Conservation (phyloP, 2,888 invertebrate genomes). For the Rosalia funebris region DNA sequence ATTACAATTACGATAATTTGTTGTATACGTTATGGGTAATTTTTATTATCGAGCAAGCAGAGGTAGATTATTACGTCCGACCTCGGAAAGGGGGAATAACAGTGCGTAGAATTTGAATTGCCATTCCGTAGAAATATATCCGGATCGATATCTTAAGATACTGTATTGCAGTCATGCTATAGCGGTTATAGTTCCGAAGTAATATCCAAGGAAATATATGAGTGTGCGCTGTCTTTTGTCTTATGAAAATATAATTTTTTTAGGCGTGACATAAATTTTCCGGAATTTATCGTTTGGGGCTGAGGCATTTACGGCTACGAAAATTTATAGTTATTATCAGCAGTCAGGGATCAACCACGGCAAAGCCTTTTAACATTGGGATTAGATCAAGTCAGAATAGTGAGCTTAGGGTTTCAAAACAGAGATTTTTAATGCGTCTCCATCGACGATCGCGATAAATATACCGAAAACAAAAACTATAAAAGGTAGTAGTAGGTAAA, state of each 20-base stretch:
- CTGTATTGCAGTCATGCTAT: conserved; percentile 46
- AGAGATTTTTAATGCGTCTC: too few species aligned
- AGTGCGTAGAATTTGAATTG: conserved; percentile 27
- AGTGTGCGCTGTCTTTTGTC: conserved; percentile 13
- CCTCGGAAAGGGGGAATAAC: conserved; percentile 14
- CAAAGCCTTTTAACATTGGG: too few species aligned
- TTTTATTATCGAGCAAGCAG: conserved; percentile 12
- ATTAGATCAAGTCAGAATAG: too few species aligned
- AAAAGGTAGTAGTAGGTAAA: too few species aligned
- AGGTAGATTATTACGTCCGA: background rate
- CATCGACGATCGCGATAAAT: too few species aligned
- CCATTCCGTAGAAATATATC: conserved; percentile 24
- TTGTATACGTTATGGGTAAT: conserved; percentile 11
- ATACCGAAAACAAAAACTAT: too few species aligned
- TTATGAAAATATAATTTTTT: conserved; percentile 12
- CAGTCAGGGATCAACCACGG: background rate
- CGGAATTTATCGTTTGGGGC: background rate
- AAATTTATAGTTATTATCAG: background rate
- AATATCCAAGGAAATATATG: conserved; percentile 33
- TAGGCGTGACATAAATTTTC: background rate
- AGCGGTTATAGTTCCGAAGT: conserved; percentile 41
- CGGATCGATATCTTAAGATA: conserved; percentile 43
- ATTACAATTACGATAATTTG: conserved; percentile 22
- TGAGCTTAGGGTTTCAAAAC: too few species aligned
- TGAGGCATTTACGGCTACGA: background rate